Percentiles rank a stretch among this genome's conserved stretches.
phyloP scores from a whole-genome alignment of 2,113 vertebrate species.

The Tachycineta bicolor region DNA sequence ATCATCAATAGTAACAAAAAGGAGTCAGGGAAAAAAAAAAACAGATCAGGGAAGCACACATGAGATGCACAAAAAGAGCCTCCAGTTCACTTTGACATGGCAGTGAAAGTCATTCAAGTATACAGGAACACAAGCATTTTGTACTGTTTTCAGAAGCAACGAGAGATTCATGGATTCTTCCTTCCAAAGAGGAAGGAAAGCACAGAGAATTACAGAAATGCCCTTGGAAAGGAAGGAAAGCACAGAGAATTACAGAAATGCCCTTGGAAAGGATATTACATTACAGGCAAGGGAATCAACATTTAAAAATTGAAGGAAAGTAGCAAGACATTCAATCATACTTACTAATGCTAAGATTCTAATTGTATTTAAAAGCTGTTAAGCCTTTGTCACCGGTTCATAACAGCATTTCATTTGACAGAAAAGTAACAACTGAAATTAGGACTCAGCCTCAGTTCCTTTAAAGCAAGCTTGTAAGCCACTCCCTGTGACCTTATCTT shows the following conservation, averaged over 20 bases:
- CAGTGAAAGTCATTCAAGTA: background rate
- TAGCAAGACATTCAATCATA: background rate
- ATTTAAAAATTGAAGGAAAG: background rate
- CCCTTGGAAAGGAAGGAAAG: background rate
- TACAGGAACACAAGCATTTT: background rate
- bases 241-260: background rate
- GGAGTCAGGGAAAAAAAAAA: background rate
- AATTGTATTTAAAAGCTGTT: background rate
- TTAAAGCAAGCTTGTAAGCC: background rate
- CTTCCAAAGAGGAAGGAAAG: background rate
- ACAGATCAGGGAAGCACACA: background rate
- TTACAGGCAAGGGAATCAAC: background rate
- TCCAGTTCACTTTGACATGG: background rate
- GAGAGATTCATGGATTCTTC: background rate
- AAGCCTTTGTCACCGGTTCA: background rate
- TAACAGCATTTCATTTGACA: background rate
- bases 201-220: background rate
- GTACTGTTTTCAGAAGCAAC: background rate
- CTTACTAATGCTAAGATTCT: background rate
- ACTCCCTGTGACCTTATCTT: background rate
- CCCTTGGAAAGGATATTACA: background rate
- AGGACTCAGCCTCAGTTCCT: background rate
- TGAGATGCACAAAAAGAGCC: background rate
- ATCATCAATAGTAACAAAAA: background rate
- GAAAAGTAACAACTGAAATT: background rate